These are phyloP conservation scores for Orthonychiurus folsomi DNA, from an alignment of 2,888 invertebrate genomes.

Conservation along the genomic window DNA sequence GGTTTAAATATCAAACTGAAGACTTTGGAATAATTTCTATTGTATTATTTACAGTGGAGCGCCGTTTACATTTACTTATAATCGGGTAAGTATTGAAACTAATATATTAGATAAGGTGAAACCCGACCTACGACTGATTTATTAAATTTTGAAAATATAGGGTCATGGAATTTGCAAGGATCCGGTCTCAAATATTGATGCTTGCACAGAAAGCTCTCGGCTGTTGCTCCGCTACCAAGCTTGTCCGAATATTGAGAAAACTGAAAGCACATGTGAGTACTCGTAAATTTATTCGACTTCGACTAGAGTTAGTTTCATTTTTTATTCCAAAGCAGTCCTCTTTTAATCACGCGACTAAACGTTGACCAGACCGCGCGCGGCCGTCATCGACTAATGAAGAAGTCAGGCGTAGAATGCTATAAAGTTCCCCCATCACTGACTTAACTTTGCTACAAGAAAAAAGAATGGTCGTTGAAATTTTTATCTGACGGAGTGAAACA, in stretches of 20 bases:
- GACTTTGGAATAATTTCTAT: too few relatives aligned
- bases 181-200: constrained; percentile 68
- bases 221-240: constrained; percentile 72
- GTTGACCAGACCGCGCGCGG: too few relatives aligned
- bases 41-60: constrained; percentile 48
- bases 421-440: too few relatives aligned
- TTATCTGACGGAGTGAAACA: too few relatives aligned
- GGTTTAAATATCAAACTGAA: too few relatives aligned
- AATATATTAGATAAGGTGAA: background rate
- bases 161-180: constrained; percentile 60
- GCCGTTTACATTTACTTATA: constrained; percentile 73
- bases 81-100: constrained; percentile 43
- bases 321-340: background rate
- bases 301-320: background rate
- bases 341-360: too few relatives aligned
- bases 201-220: constrained; percentile 72
- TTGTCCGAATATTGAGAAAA: constrained; percentile 66
- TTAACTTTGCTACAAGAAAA: too few relatives aligned
- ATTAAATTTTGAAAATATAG: background rate
- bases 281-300: background rate
- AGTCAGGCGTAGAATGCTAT: too few relatives aligned
- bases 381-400: too few relatives aligned
- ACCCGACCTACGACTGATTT: too few relatives aligned
- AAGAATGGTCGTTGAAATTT: too few relatives aligned
- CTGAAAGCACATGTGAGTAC: constrained; percentile 52